Base-by-base conservation (phyloP, 2,888 invertebrate genomes). In the Timema podura region DNA sequence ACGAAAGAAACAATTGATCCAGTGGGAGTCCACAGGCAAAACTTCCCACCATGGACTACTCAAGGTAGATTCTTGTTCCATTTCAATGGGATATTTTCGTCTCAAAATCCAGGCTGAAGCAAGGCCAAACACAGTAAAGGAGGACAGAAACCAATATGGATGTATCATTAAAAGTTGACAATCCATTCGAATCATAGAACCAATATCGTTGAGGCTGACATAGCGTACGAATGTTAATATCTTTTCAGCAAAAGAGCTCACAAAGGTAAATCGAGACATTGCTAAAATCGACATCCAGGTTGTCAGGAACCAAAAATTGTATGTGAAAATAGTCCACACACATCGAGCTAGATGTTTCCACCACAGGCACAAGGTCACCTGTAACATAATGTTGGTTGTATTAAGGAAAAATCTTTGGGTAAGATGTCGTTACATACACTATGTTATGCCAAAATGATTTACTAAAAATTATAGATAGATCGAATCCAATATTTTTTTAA, bases 241-340 rank as follows among this genome's bases (percentile, higher is more conserved):
- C 61, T 76, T 72, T 54, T 80, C 76, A 59, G 79, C 76, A n/a
- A 80, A 68, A n/a, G 76, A 73, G 45, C 78, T 76, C 73, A 81
- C 76, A 54, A 80, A 76, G 5, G 81, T 77, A 75, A 83, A 79
- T 69, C 81, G 79, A 71, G 80, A 79, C n/a, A 82, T 73, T 30
- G 79, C 81, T 45, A 83, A 76, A n/a, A 83, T 74, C 15, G 80
- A 76, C 64, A 84, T 77, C 83, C 84, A 84, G 5, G 79, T 61
- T 44, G 83, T 70, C 71, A 81, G 80, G 30, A 83, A 76, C 51
- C 80, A 75, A 57, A 81, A 78, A 75, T 84, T 84, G 76, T 81
- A 82, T 68, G 82, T 81, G 65, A 82, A 79, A 51, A 82, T 73
- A 70, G 79, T 79, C 78, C 82, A 80, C 13, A 82, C 72, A 67